Percentiles rank a stretch among this genome's conserved stretches.
phyloP scores from a whole-genome alignment of 2,113 vertebrate species.

The Podarcis muralis region DNA sequence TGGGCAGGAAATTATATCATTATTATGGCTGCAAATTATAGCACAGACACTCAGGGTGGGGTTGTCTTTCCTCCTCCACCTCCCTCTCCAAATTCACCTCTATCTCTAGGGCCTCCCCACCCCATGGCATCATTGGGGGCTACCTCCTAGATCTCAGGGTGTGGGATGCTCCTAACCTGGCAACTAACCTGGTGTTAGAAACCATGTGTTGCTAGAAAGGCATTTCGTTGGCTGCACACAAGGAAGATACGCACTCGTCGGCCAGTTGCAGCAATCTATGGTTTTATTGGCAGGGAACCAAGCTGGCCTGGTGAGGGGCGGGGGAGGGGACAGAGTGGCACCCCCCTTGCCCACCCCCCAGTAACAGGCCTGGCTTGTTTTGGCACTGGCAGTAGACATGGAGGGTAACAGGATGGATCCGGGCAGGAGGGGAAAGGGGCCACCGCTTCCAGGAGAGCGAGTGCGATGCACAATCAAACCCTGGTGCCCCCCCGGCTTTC shows the following conservation, averaged over 20 bases:
- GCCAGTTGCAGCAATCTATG: constrained; percentile 11
- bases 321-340: not conserved
- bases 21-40: no score
- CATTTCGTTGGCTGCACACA: not conserved
- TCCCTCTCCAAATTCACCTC: no score
- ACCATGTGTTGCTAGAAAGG: no score
- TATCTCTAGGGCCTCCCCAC: no score
- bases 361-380: not conserved
- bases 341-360: not conserved
- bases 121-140: no score
- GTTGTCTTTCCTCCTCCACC: no score
- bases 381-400: not conserved
- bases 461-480: not conserved
- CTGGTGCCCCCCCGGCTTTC: not conserved
- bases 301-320: not conserved
- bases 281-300: constrained; percentile 34
- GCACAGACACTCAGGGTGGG: no score
- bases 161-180: no score
- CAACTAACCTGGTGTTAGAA: no score
- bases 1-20: no score
- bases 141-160: no score
- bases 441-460: not conserved
- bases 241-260: not conserved
- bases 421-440: not conserved
- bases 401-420: not conserved